These are phyloP conservation scores for Rugalucina vietnamica DNA, from an alignment of 2,888 invertebrate genomes.

Conservation along the genomic window DNA sequence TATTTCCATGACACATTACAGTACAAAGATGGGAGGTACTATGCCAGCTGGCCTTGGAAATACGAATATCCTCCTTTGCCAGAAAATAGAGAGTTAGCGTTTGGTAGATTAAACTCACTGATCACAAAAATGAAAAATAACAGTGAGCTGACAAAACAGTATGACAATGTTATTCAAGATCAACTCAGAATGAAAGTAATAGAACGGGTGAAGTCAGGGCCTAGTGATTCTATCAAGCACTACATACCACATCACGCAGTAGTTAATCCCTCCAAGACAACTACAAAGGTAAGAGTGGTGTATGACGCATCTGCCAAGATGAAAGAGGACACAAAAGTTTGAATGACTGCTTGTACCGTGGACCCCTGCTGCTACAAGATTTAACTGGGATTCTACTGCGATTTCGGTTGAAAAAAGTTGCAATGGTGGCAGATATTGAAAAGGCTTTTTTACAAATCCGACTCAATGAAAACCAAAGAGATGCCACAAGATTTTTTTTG, in stretches of 20 bases:
- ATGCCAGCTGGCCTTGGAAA: slow-evolving; percentile 23
- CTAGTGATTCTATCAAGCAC: neutral
- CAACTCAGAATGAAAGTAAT: slow-evolving; percentile 1
- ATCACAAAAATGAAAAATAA: neutral
- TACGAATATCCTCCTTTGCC: neutral
- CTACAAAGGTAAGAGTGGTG: neutral
- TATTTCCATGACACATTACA: slow-evolving; percentile 24
- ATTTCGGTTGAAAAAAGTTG: slow-evolving; percentile 11
- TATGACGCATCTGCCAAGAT: slow-evolving; percentile 3
- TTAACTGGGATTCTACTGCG: slow-evolving; percentile 6
- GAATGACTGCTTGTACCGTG: slow-evolving; percentile 28
- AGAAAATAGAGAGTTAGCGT: slow-evolving; percentile 5
- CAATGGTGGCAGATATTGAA: slow-evolving; percentile 19
- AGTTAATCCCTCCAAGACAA: neutral
- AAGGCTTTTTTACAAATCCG: slow-evolving; percentile 23
- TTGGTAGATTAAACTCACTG: neutral
- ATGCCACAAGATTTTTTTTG: slow-evolving; percentile 16
- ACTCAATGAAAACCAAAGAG: neutral
- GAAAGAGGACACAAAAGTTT: slow-evolving; percentile 6
- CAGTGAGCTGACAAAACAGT: neutral
- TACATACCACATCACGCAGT: neutral
- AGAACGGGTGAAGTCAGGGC: neutral
- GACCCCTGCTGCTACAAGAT: slow-evolving; percentile 18
- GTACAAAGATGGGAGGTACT: slow-evolving; percentile 2
- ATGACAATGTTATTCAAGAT: no score